phyloP scores from a whole-genome alignment of 2,888 invertebrate genomes.

The Eledone cirrhosa region DNA sequence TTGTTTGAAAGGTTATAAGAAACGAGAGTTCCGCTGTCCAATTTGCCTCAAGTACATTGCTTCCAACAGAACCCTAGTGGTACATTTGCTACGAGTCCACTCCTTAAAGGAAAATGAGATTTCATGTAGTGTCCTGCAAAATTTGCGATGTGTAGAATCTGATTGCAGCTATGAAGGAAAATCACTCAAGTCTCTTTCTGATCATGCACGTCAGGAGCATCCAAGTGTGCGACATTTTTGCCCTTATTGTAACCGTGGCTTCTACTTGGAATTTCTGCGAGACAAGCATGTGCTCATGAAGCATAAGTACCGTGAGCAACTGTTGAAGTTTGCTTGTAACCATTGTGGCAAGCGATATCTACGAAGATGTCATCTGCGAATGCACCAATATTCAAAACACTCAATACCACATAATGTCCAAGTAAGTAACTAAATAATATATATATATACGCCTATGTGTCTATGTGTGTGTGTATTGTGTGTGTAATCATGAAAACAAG shows the following conservation, averaged over 20 bases:
- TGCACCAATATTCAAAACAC: constrained; percentile 26
- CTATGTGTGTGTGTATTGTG: no score
- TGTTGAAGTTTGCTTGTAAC: constrained; percentile 28
- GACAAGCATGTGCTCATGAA: constrained; percentile 30
- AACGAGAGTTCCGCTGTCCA: constrained; percentile 28
- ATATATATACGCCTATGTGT: no score
- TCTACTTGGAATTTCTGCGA: constrained; percentile 29
- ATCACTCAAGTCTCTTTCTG: constrained; percentile 25
- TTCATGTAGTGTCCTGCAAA: constrained; percentile 22
- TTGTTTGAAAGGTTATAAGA: constrained; percentile 16
- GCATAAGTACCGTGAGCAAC: constrained; percentile 25
- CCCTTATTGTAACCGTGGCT: constrained; percentile 24
- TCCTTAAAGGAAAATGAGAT: constrained; percentile 25
- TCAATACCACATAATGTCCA: constrained; percentile 28
- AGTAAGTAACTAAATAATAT: neutral
- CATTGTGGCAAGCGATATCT: constrained; percentile 28
- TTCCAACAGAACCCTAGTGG: constrained; percentile 20
- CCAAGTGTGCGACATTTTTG: constrained; percentile 28
- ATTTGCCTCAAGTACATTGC: constrained; percentile 29
- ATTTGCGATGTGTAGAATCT: constrained; percentile 14
- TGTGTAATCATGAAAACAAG: no score
- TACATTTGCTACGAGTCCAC: constrained; percentile 22
- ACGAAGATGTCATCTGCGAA: constrained; percentile 22
- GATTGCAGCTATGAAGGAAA: constrained; percentile 15
- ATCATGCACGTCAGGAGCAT: constrained; percentile 20